phyloP scores from a whole-genome alignment of 2,888 invertebrate species.

The Ochropleura leucogaster region DNA sequence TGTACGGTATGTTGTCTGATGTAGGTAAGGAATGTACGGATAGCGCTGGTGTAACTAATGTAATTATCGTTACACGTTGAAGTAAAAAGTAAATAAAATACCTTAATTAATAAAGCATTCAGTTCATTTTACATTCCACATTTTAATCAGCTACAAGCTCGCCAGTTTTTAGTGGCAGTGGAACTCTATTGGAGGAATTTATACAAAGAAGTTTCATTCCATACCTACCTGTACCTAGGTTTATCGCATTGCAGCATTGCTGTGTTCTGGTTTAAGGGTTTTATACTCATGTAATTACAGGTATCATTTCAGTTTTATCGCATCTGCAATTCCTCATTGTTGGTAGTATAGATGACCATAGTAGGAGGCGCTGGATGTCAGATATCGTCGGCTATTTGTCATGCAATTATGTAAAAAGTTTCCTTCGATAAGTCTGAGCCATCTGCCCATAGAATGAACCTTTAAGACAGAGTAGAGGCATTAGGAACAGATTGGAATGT shows the following conservation, averaged over 20 bases:
- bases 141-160: not conserved
- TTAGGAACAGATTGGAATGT: not conserved
- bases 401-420: not conserved
- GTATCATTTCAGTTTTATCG: conserved; percentile 23
- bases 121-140: not conserved
- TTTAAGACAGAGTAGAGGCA: not conserved
- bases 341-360: not conserved
- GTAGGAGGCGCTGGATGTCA: not conserved
- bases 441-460: not conserved
- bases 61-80: not conserved
- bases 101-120: conserved; percentile 7
- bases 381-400: not conserved
- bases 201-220: not conserved
- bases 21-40: not conserved
- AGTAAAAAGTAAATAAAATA: not conserved
- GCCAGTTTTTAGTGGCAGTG: conserved; percentile 2
- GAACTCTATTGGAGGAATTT: not conserved
- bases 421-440: not conserved
- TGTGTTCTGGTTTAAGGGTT: not conserved
- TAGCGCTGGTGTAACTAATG: not conserved
- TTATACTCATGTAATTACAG: not conserved
- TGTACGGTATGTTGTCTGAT: not conserved
- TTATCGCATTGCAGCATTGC: not conserved
- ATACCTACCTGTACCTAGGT: conserved; percentile 1
- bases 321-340: not conserved